phyloP scores from a whole-genome alignment of 2,113 vertebrate genomes.

The Carassius gibelio region DNA sequence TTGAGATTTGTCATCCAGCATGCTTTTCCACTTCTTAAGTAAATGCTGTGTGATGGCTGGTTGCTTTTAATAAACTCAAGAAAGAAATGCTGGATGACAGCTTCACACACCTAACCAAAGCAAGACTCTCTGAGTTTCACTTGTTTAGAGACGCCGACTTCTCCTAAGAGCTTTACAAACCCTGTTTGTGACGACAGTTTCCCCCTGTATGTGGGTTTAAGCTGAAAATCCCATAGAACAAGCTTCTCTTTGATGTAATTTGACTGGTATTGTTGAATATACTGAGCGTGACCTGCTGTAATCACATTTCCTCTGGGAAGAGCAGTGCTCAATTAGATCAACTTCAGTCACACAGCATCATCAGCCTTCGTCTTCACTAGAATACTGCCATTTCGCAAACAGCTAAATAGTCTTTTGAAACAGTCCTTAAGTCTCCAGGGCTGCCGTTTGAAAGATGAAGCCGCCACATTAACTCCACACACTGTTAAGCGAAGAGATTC shows the following conservation, averaged over 20 bases:
- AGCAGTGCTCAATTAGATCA: conserved; percentile 58
- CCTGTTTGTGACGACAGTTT: conserved; percentile 67
- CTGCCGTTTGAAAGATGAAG: background rate
- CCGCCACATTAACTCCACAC: background rate
- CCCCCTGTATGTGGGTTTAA: conserved; percentile 70
- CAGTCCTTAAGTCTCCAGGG: background rate
- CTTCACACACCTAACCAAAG: conserved; percentile 14
- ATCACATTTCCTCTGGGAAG: conserved; percentile 60
- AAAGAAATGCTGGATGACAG: conserved; percentile 25
- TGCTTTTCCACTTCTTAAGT: background rate
- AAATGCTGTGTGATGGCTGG: conserved; percentile 25
- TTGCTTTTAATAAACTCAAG: conserved; percentile 38
- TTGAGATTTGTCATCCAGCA: conserved; percentile 24
- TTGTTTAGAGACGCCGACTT: conserved; percentile 45
- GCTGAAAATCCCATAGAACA: conserved; percentile 73
- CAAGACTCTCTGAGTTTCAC: conserved; percentile 4
- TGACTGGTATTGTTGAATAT: conserved; percentile 71
- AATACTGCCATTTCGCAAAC: background rate
- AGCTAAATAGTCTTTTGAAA: background rate
- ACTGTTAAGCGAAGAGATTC: background rate
- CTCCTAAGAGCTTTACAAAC: conserved; percentile 55
- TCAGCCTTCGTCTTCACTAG: background rate
- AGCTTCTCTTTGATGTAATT: conserved; percentile 73
- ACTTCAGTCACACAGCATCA: conserved; percentile 49
- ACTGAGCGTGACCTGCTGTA: conserved; percentile 71